These are phyloP conservation scores for Phalacrocorax carbo DNA, from an alignment of 2,113 vertebrate species.

Conservation along the genomic window DNA sequence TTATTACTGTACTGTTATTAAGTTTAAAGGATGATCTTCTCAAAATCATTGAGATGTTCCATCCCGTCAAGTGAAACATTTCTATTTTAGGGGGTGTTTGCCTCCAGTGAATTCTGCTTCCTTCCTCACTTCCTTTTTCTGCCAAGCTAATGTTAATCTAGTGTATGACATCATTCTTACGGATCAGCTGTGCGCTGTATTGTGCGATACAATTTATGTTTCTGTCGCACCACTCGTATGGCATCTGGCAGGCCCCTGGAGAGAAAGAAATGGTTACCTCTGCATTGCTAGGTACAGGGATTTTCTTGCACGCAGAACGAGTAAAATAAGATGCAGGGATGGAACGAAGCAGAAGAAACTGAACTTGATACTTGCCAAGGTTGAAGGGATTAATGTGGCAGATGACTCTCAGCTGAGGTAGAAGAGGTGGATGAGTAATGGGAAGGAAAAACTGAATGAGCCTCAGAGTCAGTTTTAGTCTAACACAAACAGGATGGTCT, in stretches of 20 bases:
- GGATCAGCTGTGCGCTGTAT: background rate
- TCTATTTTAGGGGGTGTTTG: constrained; percentile 44
- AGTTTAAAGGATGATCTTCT: background rate
- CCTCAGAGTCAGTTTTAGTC: background rate
- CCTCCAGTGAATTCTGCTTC: constrained; percentile 45
- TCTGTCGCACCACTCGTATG: background rate
- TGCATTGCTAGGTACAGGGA: background rate
- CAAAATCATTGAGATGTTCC: constrained; percentile 27
- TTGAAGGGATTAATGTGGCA: background rate
- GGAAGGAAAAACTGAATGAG: constrained; percentile 46
- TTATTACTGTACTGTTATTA: background rate
- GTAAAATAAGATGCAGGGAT: background rate
- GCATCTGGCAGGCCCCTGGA: background rate
- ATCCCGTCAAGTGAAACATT: constrained; percentile 7
- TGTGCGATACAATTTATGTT: background rate
- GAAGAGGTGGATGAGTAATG: constrained; percentile 49
- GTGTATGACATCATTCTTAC: background rate
- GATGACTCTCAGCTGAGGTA: constrained; percentile 30
- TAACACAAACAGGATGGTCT: constrained; percentile 41
- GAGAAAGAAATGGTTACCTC: background rate
- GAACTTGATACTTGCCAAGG: background rate
- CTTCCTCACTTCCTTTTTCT: constrained; percentile 57
- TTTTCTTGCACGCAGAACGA: background rate
- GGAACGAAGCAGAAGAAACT: background rate
- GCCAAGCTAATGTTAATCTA: constrained; percentile 24